Percentiles rank a stretch among this genome's conserved stretches.
Evolutionary conservation across 2,888 invertebrate species (phyloP).

Genomic region (Diadegma fenestrale): DNA sequence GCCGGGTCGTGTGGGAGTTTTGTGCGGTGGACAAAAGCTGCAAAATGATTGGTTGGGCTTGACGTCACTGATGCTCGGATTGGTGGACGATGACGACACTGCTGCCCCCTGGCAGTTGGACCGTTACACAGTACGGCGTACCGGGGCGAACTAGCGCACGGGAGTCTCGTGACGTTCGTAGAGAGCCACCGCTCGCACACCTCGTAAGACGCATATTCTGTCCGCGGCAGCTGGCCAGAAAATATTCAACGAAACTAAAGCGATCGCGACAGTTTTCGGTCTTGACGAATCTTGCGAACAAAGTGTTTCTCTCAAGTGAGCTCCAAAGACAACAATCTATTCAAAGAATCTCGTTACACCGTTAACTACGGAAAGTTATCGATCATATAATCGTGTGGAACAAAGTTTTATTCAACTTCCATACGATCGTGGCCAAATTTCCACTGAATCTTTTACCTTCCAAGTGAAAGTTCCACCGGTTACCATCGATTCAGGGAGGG

Average conservation of each 20-base stretch:
- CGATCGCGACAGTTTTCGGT: constrained; percentile 1
- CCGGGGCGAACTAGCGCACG: constrained; percentile 22
- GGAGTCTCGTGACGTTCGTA: constrained; percentile 70
- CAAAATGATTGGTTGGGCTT: constrained; percentile 71
- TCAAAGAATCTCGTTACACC: constrained; percentile 6
- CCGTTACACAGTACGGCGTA: not conserved
- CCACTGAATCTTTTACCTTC: constrained; percentile 52
- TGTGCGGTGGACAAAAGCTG: not conserved
- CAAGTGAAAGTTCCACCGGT: constrained; percentile 73
- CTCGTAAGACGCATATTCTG: constrained; percentile 67
- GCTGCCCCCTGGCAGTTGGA: not conserved
- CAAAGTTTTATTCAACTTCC: constrained; percentile 26
- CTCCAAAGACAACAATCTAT: not conserved
- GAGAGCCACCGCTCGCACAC: constrained; percentile 27
- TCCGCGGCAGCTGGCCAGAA: constrained; percentile 48
- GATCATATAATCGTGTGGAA: constrained; percentile 2
- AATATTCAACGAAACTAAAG: constrained; percentile 17
- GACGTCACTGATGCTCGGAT: constrained; percentile 69
- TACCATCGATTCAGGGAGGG: constrained; percentile 77
- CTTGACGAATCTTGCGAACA: constrained; percentile 4
- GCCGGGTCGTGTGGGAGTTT: not conserved
- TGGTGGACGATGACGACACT: constrained; percentile 72
- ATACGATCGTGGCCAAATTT: constrained; percentile 18
- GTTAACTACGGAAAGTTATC: constrained; percentile 8
- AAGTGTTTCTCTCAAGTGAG: not conserved